Conservation (phyloP, 1,140 invertebrate species). For the Drosophila melanica region DNA sequence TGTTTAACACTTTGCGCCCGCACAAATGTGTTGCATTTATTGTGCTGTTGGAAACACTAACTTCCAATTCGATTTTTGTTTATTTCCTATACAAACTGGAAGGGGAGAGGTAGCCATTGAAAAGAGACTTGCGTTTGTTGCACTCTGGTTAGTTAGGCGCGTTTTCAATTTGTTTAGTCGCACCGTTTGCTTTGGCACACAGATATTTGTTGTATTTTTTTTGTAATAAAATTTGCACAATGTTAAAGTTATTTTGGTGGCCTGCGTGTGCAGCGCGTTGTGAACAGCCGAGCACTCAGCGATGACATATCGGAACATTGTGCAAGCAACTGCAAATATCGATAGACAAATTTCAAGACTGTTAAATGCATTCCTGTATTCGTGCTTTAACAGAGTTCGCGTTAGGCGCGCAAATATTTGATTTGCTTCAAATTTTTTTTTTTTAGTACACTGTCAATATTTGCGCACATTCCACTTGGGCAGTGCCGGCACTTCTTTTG, state of each 20-base stretch:
- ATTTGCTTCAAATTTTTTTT: not conserved
- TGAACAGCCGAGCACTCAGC: conserved; percentile 17
- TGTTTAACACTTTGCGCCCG: conserved; percentile 63
- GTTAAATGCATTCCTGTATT: not conserved
- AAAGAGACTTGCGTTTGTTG: conserved; percentile 15
- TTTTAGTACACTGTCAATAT: not conserved
- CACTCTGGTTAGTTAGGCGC: not conserved
- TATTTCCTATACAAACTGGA: conserved; percentile 58
- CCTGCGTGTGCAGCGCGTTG: conserved; percentile 7
- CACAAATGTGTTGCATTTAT: conserved; percentile 66
- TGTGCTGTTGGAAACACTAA: conserved; percentile 51
- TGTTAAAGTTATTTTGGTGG: not conserved
- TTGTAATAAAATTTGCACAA: conserved; percentile 12
- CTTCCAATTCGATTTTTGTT: conserved; percentile 66
- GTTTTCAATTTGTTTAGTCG: not conserved
- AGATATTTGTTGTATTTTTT: not conserved
- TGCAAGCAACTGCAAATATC: not conserved
- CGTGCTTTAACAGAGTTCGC: not conserved
- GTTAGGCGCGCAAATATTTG: not conserved
- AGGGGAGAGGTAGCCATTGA: conserved; percentile 50
- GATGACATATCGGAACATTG: conserved; percentile 7
- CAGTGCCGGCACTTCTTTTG: conserved; percentile 1
- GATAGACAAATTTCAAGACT: not conserved
- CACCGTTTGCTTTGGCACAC: conserved; percentile 22
- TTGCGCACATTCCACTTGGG: conserved; percentile 5